phyloP scores from a whole-genome alignment of 2,888 invertebrate species.

The Orthonevra nobilis region DNA sequence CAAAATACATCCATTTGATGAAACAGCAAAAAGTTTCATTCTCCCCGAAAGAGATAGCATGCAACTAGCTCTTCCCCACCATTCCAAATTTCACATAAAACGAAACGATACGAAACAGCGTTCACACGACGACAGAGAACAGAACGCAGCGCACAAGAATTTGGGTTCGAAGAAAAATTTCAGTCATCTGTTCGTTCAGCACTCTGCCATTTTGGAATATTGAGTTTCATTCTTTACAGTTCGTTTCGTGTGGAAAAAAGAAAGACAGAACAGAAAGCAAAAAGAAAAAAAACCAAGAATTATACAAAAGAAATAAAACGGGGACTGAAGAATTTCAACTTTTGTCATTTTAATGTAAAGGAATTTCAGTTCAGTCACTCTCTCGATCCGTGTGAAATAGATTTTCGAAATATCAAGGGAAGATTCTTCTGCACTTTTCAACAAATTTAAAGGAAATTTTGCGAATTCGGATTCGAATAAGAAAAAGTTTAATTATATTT shows the following conservation, averaged over 20 bases:
- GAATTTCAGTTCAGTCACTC: conserved; percentile 51
- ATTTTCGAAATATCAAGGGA: conserved; percentile 11
- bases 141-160: conserved; percentile 36
- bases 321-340: conserved; percentile 40
- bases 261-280: too few relatives aligned
- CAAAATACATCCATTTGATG: background rate
- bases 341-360: conserved; percentile 43
- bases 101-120: conserved; percentile 9
- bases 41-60: background rate
- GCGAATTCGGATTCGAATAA: too few relatives aligned
- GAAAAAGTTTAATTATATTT: too few relatives aligned
- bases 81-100: too few relatives aligned
- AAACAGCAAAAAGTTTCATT: conserved; percentile 19
- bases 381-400: conserved; percentile 17
- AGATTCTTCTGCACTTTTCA: background rate
- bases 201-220: conserved; percentile 69
- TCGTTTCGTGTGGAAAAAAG: conserved; percentile 59
- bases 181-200: conserved; percentile 67
- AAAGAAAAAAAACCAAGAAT: conserved; percentile 28
- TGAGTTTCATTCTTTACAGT: conserved; percentile 64
- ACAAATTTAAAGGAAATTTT: too few relatives aligned
- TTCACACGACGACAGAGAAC: conserved; percentile 13
- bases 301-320: conserved; percentile 25
- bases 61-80: too few relatives aligned
- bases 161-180: conserved; percentile 33